Percentiles rank a stretch among this genome's conserved stretches.
phyloP scores from a whole-genome alignment of 2,113 vertebrate species.

The Tragelaphus buxtoni region DNA sequence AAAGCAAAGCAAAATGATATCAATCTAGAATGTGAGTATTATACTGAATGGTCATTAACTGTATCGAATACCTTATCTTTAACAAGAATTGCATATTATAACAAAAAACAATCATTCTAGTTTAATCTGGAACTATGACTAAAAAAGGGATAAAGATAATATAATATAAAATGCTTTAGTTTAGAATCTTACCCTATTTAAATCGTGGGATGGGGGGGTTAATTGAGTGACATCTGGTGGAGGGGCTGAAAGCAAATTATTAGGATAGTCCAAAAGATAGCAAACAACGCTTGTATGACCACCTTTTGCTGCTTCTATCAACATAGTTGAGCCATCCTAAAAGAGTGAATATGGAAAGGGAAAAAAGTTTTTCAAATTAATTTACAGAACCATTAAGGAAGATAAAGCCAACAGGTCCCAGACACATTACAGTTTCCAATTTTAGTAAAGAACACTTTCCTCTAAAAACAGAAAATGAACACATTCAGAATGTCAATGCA shows the following conservation, averaged over 20 bases:
- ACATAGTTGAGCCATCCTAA: conserved; percentile 98
- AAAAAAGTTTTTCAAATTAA: neutral
- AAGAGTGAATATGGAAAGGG: neutral
- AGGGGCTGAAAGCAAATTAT: conserved; percentile 97
- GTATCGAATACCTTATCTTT: neutral
- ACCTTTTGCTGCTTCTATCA: conserved; percentile 99
- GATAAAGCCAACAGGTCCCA: neutral
- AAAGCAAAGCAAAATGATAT: neutral
- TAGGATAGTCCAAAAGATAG: conserved; percentile 98
- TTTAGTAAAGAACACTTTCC: neutral
- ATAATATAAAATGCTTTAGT: neutral
- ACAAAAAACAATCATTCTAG: neutral
- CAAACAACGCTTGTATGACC: conserved; percentile 99
- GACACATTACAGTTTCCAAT: neutral
- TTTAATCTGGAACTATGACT: neutral
- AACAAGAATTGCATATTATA: neutral
- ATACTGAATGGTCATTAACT: neutral
- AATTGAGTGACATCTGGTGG: conserved; percentile 96
- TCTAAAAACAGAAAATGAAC: conserved; percentile 12
- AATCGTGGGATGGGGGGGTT: conserved; percentile 97
- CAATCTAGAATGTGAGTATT: neutral
- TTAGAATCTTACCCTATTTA: conserved; percentile 92
- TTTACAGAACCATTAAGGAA: neutral
- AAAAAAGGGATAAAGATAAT: neutral
- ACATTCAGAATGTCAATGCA: neutral